Base-by-base conservation (phyloP, 1,140 invertebrate genomes). In the Aphelenchoides fujianensis region DNA sequence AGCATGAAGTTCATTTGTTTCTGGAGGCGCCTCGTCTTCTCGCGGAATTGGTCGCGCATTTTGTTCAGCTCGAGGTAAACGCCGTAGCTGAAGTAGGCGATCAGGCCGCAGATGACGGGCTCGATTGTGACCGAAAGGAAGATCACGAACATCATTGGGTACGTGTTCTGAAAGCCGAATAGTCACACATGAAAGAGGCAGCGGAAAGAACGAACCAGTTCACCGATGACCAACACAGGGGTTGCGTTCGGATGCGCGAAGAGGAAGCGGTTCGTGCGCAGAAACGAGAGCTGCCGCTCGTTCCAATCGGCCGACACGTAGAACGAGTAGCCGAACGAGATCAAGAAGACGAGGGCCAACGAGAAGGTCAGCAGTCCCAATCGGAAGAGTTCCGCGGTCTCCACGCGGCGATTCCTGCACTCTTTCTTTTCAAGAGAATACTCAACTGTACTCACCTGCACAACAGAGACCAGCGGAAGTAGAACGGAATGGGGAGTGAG, bases 161-260 rank as follows among this genome's bases (percentile, higher is more conserved):
- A 30, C 55, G 55, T 30, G 7, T 59, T 59, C 55, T 59, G 34
- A 59, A 59, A 59, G 7, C 55, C 28, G n/a, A n/a, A n/a, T n/a
- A n/a, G n/a, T n/a, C n/a, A n/a, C n/a, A n/a, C n/a, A n/a, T n/a
- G n/a, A n/a, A n/a, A n/a, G n/a, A n/a, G n/a, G n/a, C n/a, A n/a
- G n/a, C 23, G 41, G 12, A 48, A 12, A 48, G 41, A 48, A 48
- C 12, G 41, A 12, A 59, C 55, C 5, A 59, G 55, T 32, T 59
- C 55, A 16, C 5, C 55, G 34, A 59, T 59, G 7, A 59, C 55
- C 5, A 59, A 5, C 28, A 23, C 23, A 5, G 55, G 5, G 34
- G 5, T 19, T 5, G 55, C 5, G 19, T 59, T 7, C 23, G 19
- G 19, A 23, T 59, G 5, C 5, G 5, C 5, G 23, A 7, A 59